Evolutionary conservation across 2,888 invertebrate genomes (phyloP).

Genomic region (Chrysolina oricalcia): DNA sequence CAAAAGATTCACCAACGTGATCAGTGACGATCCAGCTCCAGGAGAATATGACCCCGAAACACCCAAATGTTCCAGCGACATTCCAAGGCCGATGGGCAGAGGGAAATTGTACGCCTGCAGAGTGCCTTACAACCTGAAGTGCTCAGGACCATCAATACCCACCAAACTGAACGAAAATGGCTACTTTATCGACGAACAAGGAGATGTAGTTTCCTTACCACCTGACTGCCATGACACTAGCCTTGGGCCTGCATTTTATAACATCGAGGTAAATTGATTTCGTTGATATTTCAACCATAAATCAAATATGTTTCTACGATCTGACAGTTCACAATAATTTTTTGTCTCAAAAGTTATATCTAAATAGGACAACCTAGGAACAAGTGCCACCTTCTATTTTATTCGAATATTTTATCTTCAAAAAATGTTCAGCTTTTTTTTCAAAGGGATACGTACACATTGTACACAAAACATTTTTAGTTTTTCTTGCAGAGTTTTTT

Average conservation of each 20-base stretch:
- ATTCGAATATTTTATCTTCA: no score
- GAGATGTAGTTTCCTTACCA: constrained; percentile 60
- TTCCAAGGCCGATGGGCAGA: constrained; percentile 44
- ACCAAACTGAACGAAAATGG: constrained; percentile 65
- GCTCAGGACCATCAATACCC: constrained; percentile 64
- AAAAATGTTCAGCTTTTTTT: no score
- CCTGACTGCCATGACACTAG: constrained; percentile 58
- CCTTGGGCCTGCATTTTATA: constrained; percentile 64
- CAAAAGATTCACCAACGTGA: constrained; percentile 13
- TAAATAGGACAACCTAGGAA: no score
- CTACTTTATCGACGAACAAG: constrained; percentile 62
- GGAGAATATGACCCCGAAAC: constrained; percentile 31
- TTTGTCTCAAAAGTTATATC: no score
- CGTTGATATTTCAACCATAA: no score
- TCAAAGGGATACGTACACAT: no score
- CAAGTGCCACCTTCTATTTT: no score
- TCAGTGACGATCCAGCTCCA: constrained; percentile 24
- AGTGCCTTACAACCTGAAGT: constrained; percentile 58
- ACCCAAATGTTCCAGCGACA: constrained; percentile 19
- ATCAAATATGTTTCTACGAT: no score
- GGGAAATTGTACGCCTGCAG: constrained; percentile 64
- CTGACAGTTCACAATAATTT: no score
- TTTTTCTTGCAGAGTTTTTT: no score
- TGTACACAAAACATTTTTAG: no score
- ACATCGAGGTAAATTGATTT: neutral